phyloP scores from a whole-genome alignment of 2,113 vertebrate genomes.

The Oreochromis spilurus region DNA sequence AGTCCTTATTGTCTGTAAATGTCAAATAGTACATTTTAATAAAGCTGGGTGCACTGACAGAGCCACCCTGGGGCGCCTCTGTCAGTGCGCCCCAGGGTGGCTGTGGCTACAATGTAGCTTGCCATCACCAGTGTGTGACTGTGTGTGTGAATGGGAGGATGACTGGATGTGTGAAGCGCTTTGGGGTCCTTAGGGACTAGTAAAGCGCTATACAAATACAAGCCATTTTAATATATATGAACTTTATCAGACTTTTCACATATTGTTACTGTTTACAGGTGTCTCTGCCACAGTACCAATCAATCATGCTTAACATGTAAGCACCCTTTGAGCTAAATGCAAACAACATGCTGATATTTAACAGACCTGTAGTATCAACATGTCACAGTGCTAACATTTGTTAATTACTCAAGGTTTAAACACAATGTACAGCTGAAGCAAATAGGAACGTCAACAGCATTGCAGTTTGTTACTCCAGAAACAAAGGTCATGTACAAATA shows the following conservation, averaged over 20 bases:
- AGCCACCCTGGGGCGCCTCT: too few relatives aligned
- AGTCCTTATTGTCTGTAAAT: background rate
- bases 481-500: background rate
- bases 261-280: background rate
- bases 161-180: too few relatives aligned
- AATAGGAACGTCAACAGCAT: background rate
- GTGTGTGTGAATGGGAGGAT: too few relatives aligned
- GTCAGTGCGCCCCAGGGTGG: too few relatives aligned
- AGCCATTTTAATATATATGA: background rate
- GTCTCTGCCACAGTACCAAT: background rate
- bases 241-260: background rate
- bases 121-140: too few relatives aligned
- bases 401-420: background rate
- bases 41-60: background rate
- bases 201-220: too few relatives aligned
- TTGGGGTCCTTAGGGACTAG: too few relatives aligned
- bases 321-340: background rate
- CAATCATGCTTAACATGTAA: background rate
- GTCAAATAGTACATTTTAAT: background rate
- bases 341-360: background rate
- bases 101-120: too few relatives aligned
- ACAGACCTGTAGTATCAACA: background rate
- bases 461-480: background rate
- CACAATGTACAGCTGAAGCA: background rate
- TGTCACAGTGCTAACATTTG: background rate